Base-by-base conservation (phyloP, 2,888 invertebrate genomes). In the Tenthredo scrophulariae region DNA sequence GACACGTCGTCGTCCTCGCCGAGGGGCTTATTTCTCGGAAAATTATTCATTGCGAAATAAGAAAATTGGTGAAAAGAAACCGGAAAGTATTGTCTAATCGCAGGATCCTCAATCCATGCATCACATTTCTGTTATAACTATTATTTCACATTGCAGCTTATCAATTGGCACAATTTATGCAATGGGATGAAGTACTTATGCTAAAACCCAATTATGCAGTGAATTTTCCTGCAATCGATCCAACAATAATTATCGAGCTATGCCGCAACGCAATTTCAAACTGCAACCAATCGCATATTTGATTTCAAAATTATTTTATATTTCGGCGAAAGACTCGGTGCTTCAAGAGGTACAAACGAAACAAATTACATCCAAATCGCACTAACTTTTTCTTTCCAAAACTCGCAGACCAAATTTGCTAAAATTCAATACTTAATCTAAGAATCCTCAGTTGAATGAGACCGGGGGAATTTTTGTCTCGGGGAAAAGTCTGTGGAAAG, bases 1-100 rank as follows among this genome's bases (percentile, higher is more conserved):
- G 88, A 87, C 86, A 87, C 82, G 84, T 62, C 62, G 80, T 80
- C 82, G 84, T 62, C 40, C 62, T 80, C 40, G 22, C 2, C 22
- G 54, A 54, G 77, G 54, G 77, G 54, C 15, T 37, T 22, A 37
- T 70, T 70, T 70, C 37, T 70, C 5, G 70, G 18, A 1, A 37
- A 70, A 70, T 70, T 33, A 70, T 70, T 70, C 37, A 70, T 70
- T 18, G 37, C 9, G 33, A 37, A 37, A 37, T 18, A 13, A 70
- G 7, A 37, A 70, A 33, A 70, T 70, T 15, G 5, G 6, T n/a
- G 54, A n/a, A n/a, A 54, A 54, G n/a, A 10, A 54, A 54, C 37
- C 70, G n/a, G 70, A 70, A 26, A 62, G 9, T 62, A 26, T 13
- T 62, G 6, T 54, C n/a, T 54, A 54, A 54, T 54, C 54, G 54